Base-by-base conservation (phyloP, 1,140 invertebrate species). In the Pogonus chalceus region DNA sequence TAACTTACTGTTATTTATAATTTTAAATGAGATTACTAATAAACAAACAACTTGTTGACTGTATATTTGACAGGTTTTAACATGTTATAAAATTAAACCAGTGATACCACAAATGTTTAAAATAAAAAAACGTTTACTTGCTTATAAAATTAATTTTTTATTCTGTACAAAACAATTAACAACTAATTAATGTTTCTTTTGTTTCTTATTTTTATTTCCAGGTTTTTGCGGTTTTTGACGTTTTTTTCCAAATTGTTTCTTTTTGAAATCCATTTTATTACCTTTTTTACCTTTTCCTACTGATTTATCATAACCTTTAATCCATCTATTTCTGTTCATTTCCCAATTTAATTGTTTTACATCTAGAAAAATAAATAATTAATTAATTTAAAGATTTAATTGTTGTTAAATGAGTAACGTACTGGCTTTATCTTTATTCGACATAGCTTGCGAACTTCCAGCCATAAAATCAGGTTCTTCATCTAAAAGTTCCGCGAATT, bases 361-460 rank as follows among this genome's bases (percentile, higher is more conserved):
- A 55, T 60, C 67, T 69, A 57, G 51, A 63, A 58, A 23, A 54
- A 39, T 43, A 50, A 54, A 55, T 23, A 47, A 47, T 35, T 21
- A 48, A 35, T 20, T 54, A 7, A 48, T 2, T 51, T 24, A 37
- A 53, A 7, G 12, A 23, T 43, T 16, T n/a, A n/a, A n/a, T n/a
- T n/a, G n/a, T n/a, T n/a, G n/a, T n/a, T n/a, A n/a, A n/a, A n/a
- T 26, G n/a, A 14, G 35, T 51, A 35, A 63, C 61, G 59, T 63
- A 69, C 69, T 55, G 20, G 69, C 65, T 52, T 67, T 64, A 61
- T 71, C 68, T 53, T 60, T 65, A 56, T 68, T 69, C 7, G 60
- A 53, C 22, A 66, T 54, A 20, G 58, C 61, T 58, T 63, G 63
- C 3, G 68, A 69, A 57, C 58, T 60, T 24, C 68, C 68, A 20